These are phyloP conservation scores for Anolis sagrei DNA, from an alignment of 2,113 vertebrate species.

Conservation along the genomic window DNA sequence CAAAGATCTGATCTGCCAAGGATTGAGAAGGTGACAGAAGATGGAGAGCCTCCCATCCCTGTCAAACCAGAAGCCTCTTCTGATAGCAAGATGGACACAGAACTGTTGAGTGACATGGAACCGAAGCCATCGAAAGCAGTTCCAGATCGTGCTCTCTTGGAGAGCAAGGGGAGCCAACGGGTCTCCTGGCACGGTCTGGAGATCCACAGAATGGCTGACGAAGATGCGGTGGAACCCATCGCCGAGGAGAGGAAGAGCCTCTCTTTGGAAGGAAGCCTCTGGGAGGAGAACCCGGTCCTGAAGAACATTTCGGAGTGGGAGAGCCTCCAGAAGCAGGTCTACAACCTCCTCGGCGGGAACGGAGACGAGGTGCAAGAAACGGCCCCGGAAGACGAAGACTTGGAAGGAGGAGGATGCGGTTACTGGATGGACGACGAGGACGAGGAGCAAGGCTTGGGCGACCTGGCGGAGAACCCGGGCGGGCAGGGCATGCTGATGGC, in stretches of 20 bases:
- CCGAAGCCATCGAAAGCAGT: accelerated
- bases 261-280: not conserved
- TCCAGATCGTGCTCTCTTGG: not conserved
- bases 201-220: not conserved
- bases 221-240: too few species aligned
- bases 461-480: not conserved
- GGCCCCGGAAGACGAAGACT: not conserved
- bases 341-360: not conserved
- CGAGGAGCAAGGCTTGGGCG: not conserved
- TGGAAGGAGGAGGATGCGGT: not conserved
- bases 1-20: too few species aligned
- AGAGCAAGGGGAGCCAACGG: not conserved
- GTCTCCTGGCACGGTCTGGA: not conserved
- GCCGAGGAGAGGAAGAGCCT: not conserved
- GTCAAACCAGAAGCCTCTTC: not conserved
- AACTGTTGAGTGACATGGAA: not conserved
- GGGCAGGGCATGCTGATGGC: constrained; percentile 29
- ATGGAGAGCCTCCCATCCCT: too few species aligned
- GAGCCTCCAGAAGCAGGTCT: not conserved
- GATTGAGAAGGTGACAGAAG: not conserved
- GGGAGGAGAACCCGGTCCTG: too few species aligned
- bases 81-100: too few species aligned
- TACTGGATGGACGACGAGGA: not conserved
- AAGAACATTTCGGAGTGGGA: too few species aligned
- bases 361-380: not conserved